Percentiles rank a stretch among this genome's conserved stretches.
Evolutionary conservation across 2,888 invertebrate genomes (phyloP).

Genomic region (Pterostichus niger): DNA sequence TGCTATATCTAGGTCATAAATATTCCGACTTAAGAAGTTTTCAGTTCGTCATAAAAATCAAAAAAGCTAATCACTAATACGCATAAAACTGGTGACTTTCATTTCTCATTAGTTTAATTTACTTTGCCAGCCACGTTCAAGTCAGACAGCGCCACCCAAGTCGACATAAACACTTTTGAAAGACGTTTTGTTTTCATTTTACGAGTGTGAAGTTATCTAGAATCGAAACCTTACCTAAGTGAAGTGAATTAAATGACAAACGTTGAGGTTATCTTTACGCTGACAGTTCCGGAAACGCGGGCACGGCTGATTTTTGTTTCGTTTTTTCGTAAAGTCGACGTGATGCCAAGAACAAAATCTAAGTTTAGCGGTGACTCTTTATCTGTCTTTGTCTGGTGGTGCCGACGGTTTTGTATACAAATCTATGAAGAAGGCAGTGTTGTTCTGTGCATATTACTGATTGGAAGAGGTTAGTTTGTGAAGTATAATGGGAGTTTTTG

Average conservation of each 20-base stretch:
- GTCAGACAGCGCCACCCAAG: conserved; percentile 28
- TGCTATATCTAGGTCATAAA: conserved; percentile 31
- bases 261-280: neutral
- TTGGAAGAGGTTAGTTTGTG: conserved; percentile 44
- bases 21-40: conserved; percentile 4
- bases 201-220: too few species aligned
- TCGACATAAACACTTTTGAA: too few species aligned
- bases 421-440: conserved; percentile 41
- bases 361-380: conserved; percentile 62
- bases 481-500: conserved; percentile 16
- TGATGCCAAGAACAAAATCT: conserved; percentile 65
- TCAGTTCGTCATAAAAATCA: conserved; percentile 2
- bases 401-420: conserved; percentile 7
- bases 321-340: conserved; percentile 43
- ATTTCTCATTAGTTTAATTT: conserved; percentile 14
- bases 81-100: neutral
- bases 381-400: conserved; percentile 58
- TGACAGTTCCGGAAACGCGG: conserved; percentile 60
- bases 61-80: neutral
- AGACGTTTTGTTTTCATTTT: too few species aligned
- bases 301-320: conserved; percentile 45
- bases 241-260: neutral
- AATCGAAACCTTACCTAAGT: neutral
- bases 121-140: neutral
- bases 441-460: conserved; percentile 16